Evolutionary conservation across 2,797 vertebrate genomes (phyloP), one percentile per base, ranked within the genome.

Genomic region (Borostomias antarcticus): DNA sequence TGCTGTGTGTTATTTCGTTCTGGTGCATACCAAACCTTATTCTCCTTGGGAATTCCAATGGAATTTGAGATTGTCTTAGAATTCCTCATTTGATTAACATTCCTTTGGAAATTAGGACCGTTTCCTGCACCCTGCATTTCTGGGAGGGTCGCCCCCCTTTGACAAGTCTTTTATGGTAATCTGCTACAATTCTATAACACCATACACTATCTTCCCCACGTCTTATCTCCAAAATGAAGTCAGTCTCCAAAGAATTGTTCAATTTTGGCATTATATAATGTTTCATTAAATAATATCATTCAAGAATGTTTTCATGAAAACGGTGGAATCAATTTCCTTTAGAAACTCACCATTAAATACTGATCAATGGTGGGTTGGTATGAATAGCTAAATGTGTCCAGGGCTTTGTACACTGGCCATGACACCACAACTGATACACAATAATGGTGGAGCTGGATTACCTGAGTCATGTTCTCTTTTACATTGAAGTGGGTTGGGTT

Each of bases 401-500:
- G 37, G 50, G 21, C 50, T 52, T 26, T 52, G 50, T 57, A 76
- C 69, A 68, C 62, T 69, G 64, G 77, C 71, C 68, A 69, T 74
- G 62, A 82, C 78, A 75, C 68, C 62, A 74, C 72, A 82, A 76
- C 47, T 58, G 74, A 76, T 81, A 76, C 77, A 80, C 82, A 80
- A 82, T 70, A 87, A 85, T 73, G 76, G 79, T 82, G 65, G 74
- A 81, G 68, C 81, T 81, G 66, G 82, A 76, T 85, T 86, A 89
- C 89, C 87, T 90, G 89, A 91, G 89, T 86, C 82, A 76, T 37
- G 79, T 80, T 87, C 70, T 81, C 74, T 84, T 88, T 85, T 74
- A 89, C 71, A 82, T 62, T 78, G 74, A 80, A 84, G 80, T 82
- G 78, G 75, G 79, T 78, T 62, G 9, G 61, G 43, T 48, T 51